Base-by-base conservation (phyloP, 2,888 invertebrate species). In the Nephrocerus scutellatus region DNA sequence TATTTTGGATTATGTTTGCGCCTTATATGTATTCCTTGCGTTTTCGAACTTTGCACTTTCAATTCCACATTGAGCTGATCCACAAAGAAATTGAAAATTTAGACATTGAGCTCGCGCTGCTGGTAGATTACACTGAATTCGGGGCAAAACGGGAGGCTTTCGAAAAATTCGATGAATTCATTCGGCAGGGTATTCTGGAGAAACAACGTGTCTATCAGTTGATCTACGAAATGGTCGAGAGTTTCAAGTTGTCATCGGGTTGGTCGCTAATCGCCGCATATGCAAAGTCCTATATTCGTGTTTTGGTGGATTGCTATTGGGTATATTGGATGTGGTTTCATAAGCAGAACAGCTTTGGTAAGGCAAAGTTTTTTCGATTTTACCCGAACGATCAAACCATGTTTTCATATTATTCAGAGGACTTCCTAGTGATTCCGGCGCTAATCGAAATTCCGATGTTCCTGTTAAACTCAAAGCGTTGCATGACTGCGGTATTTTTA, bases 401-500 rank as follows among this genome's bases (percentile, higher is more conserved):
- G n/a, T n/a, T n/a, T n/a, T n/a, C n/a, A n/a, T n/a, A n/a, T n/a
- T n/a, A n/a, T 33, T 6, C 16, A 60, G 62, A 59, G 30, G 48
- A 50, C 24, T 39, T 45, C 20, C 25, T 62, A 18, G 16, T 60
- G 25, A 6, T 60, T 25, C 53, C 59, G 8, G 54, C 59, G 0
- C n/a, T 53, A 14, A 36, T 62, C 35, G 51, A 61, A 22, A 50
- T 63, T 13, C 59, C 59, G 7, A 44, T 46, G 6, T 50, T 61
- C 14, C 41, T 63, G 7, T 44, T 53, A 10, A 46, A 50, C 23
- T 55, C 60, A 4, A 55, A 55, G 30, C 50, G 48, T 34, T 63
- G 60, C 46, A 63, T 60, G 59, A 49, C 52, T 29, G 41, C 53
- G 41, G 50, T 58, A n/a, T n/a, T n/a, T n/a, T n/a, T n/a, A n/a